Evolutionary conservation across 2,113 vertebrate genomes (phyloP).

Genomic region (Phoxinus phoxinus): DNA sequence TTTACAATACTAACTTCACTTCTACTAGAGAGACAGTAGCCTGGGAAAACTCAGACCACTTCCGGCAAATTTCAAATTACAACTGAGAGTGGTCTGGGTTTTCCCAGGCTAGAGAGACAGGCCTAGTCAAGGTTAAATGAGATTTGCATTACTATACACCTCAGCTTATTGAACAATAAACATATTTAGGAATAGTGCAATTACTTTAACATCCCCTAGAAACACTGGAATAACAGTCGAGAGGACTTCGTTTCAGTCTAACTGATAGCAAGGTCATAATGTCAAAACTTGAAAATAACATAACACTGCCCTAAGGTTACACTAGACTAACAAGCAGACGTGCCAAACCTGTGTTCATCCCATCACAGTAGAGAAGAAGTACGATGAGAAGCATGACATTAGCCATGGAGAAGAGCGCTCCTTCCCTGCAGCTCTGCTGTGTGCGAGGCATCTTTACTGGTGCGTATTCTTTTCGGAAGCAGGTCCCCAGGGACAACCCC

Average conservation of each 20-base stretch:
- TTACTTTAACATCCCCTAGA: neutral
- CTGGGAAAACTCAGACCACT: too few species aligned
- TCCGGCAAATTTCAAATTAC: too few species aligned
- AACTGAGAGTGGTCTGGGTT: too few species aligned
- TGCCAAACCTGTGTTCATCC: slow-evolving; percentile 69
- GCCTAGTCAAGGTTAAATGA: slow-evolving; percentile 26
- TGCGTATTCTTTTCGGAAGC: slow-evolving; percentile 10
- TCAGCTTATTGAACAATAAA: neutral
- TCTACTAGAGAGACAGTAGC: neutral
- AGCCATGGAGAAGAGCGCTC: slow-evolving; percentile 61
- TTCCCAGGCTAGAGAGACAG: neutral
- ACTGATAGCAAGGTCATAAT: slow-evolving; percentile 59
- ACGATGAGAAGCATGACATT: slow-evolving; percentile 54
- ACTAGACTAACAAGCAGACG: slow-evolving; percentile 17
- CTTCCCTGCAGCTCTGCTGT: neutral
- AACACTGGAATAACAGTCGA: neutral
- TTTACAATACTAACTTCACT: neutral
- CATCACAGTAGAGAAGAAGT: slow-evolving; percentile 63
- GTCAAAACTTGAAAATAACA: slow-evolving; percentile 12
- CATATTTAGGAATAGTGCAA: neutral
- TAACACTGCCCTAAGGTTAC: neutral
- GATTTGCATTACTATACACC: neutral
- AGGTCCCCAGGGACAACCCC: neutral
- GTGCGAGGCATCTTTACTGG: slow-evolving; percentile 26
- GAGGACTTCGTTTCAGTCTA: neutral